Conservation (phyloP, 92 coral and sea anemone species). For the Palythoa grandis region DNA sequence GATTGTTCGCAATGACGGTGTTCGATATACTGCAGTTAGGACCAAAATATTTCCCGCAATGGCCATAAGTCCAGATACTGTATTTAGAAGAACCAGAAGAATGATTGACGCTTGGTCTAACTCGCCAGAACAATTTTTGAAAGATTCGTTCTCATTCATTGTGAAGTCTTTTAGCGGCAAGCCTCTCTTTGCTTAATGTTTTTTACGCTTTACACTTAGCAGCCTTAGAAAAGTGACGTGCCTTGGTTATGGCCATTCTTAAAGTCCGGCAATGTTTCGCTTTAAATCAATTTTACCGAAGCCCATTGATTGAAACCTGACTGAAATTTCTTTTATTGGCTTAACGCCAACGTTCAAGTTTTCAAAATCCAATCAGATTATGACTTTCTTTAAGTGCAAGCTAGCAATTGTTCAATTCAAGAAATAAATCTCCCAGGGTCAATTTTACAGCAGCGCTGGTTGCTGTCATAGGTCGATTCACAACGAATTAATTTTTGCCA, state of each 20-base stretch:
- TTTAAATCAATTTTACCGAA: not conserved
- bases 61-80: slow-evolving; percentile 37
- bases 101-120: slow-evolving; percentile 19
- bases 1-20: slow-evolving; percentile 26
- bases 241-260: not conserved
- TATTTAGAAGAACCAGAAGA: slow-evolving; percentile 11
- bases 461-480: not conserved
- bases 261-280: not conserved
- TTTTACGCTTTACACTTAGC: not conserved
- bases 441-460: not conserved
- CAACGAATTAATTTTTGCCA: not conserved
- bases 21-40: slow-evolving; percentile 33
- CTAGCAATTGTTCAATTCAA: not conserved
- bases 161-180: not conserved
- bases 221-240: not conserved
- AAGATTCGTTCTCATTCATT: not conserved
- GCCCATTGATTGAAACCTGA: not conserved
- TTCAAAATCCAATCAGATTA: slow-evolving; percentile 30
- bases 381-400: not conserved
- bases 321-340: not conserved
- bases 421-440: not conserved
- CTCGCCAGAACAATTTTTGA: slow-evolving; percentile 26
- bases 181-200: not conserved
- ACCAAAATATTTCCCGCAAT: slow-evolving; percentile 29
- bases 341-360: not conserved